These are phyloP conservation scores for Danio tinwini DNA, from an alignment of 2,797 vertebrate genomes.

Conservation along the genomic window DNA sequence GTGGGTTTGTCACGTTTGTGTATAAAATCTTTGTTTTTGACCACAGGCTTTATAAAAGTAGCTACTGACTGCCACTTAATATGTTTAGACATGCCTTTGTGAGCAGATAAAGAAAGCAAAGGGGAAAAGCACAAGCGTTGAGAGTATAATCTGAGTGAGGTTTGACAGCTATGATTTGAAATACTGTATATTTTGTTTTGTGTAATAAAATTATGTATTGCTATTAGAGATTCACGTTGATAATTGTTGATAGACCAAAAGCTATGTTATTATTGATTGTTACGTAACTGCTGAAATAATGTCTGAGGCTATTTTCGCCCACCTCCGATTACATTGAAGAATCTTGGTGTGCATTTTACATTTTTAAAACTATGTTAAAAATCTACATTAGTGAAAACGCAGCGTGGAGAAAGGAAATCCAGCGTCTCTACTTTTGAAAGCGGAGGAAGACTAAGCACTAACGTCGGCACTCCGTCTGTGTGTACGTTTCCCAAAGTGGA, in stretches of 20 bases:
- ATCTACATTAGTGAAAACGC: background rate
- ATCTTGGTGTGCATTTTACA: background rate
- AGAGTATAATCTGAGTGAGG: background rate
- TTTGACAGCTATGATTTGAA: background rate
- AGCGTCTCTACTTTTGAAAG: slow-evolving; percentile 75
- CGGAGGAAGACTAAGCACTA: slow-evolving; percentile 69
- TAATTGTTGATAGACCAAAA: background rate
- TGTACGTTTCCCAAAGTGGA: slow-evolving; percentile 72
- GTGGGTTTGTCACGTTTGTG: background rate
- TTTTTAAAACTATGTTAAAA: background rate
- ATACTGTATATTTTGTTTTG: too few relatives aligned
- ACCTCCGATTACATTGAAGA: background rate
- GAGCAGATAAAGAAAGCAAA: background rate
- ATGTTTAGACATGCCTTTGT: background rate
- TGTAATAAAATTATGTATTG: too few relatives aligned
- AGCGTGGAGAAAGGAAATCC: slow-evolving; percentile 5
- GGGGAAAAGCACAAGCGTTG: slow-evolving; percentile 1
- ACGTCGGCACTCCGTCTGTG: slow-evolving; percentile 59
- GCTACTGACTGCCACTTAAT: background rate
- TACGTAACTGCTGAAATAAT: slow-evolving; percentile 3
- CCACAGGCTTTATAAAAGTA: background rate
- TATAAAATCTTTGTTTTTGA: background rate
- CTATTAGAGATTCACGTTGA: background rate
- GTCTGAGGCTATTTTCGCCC: background rate
- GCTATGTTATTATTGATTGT: slow-evolving; percentile 6